Percentiles rank a stretch among this genome's conserved stretches.
These are phyloP conservation scores for Chromobotia macracanthus DNA, from an alignment of 2,797 vertebrate genomes.

Conservation along the genomic window DNA sequence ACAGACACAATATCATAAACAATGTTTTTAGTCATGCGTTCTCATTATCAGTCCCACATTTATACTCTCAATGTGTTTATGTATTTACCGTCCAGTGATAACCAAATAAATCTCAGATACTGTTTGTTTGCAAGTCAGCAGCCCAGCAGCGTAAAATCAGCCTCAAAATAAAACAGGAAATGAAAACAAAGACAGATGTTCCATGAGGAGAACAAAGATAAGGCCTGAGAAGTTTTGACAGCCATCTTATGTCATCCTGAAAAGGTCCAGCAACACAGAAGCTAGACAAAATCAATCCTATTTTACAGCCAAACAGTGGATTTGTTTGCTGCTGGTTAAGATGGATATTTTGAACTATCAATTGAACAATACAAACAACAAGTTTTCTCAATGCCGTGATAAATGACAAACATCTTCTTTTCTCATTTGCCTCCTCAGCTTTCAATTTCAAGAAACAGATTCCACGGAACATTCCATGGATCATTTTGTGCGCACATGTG, in stretches of 20 bases:
- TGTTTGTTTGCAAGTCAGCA: conserved; percentile 54
- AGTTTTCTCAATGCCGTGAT: no score
- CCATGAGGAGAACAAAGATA: conserved; percentile 63
- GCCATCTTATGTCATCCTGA: conserved; percentile 8
- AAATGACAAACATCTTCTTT: background rate
- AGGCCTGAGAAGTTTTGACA: conserved; percentile 32
- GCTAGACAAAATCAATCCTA: background rate
- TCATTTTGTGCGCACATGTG: conserved; percentile 3
- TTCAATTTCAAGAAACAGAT: conserved; percentile 43
- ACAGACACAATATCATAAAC: conserved; percentile 22
- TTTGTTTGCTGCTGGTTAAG: background rate
- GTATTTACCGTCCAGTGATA: conserved; percentile 66
- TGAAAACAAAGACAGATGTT: conserved; percentile 64
- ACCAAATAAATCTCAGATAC: conserved; percentile 69
- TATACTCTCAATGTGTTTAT: conserved; percentile 52
- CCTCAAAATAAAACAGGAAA: conserved; percentile 39
- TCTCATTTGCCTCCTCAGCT: background rate
- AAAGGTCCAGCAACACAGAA: conserved; percentile 17
- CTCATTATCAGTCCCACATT: conserved; percentile 13
- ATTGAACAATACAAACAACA: background rate
- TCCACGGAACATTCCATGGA: conserved; percentile 26
- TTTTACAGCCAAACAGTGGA: conserved; percentile 12
- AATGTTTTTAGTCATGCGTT: conserved; percentile 23
- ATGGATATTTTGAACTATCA: background rate
- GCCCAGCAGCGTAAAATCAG: conserved; percentile 15